A percentile compares a stretch with the other conserved stretches of the same genome.
Evolutionary conservation across 64 coral and sea anemone species (phyloP).

Genomic region (Anthopleura sola): DNA sequence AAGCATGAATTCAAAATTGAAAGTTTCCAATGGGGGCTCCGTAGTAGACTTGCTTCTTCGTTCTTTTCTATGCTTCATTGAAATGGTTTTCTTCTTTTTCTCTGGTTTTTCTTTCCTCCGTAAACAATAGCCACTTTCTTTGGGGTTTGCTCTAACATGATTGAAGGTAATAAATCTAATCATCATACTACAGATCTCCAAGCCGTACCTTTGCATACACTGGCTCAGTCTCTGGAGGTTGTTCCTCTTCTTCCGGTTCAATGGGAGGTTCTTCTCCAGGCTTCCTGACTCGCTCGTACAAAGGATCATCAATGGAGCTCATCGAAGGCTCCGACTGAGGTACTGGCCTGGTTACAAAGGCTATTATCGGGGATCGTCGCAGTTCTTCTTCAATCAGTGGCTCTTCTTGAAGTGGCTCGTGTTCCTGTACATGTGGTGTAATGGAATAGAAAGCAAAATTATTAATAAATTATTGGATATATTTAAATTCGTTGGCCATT

Average conservation of each 20-base stretch:
- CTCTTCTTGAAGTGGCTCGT: background rate
- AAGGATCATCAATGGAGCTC: conserved; percentile 38
- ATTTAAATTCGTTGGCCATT: too few species aligned
- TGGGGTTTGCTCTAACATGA: too few species aligned
- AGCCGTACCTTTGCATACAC: conserved; percentile 31
- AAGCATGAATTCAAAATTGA: too few species aligned
- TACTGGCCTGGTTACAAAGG: background rate
- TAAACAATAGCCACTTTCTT: too few species aligned
- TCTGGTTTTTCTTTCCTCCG: too few species aligned
- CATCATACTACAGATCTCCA: too few species aligned
- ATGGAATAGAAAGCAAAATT: background rate
- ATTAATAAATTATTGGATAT: background rate
- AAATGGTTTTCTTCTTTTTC: too few species aligned
- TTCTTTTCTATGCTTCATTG: too few species aligned
- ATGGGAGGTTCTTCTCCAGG: conserved; percentile 15
- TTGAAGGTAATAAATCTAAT: too few species aligned
- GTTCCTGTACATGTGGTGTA: background rate
- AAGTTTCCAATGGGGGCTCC: too few species aligned
- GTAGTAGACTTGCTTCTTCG: too few species aligned
- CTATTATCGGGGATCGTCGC: background rate
- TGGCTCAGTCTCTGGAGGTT: conserved; percentile 20
- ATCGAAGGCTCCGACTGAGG: background rate
- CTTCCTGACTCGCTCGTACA: conserved; percentile 41
- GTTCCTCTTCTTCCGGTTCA: background rate
- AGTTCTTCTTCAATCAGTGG: background rate